Conservation (phyloP, 1,140 invertebrate species). For the Drosophila pallidifrons region DNA sequence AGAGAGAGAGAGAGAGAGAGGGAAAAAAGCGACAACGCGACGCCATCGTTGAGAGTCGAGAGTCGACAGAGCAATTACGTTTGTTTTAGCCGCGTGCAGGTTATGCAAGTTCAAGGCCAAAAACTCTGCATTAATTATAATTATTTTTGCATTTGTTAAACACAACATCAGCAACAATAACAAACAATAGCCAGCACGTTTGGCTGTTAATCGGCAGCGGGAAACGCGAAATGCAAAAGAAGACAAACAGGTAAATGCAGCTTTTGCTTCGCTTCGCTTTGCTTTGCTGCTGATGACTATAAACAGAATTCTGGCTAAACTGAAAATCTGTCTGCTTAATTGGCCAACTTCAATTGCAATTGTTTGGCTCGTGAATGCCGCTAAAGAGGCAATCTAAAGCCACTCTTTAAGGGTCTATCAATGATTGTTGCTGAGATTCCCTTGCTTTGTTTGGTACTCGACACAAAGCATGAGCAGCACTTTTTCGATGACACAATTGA, state of each 20-base stretch:
- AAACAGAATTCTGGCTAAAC: conserved; percentile 4
- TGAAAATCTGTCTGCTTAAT: conserved; percentile 64
- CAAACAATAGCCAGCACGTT: conserved; percentile 48
- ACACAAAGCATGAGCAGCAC: not conserved
- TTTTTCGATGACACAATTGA: not conserved
- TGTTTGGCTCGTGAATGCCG: not conserved
- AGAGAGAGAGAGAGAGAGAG: not conserved
- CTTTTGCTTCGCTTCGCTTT: conserved; percentile 35
- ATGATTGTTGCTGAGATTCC: not conserved
- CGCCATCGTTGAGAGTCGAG: conserved; percentile 29
- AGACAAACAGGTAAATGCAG: conserved; percentile 81
- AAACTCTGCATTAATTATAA: conserved; percentile 82
- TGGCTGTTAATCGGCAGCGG: conserved; percentile 66
- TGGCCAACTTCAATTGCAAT: conserved; percentile 43
- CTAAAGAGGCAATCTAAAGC: too few species aligned
- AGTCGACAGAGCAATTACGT: conserved; percentile 66
- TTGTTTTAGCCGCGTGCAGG: conserved; percentile 55
- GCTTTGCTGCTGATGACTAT: not conserved
- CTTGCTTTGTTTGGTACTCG: not conserved
- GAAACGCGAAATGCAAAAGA: conserved; percentile 67
- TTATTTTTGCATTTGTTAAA: conserved; percentile 82
- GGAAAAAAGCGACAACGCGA: conserved; percentile 29
- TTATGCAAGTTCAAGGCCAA: conserved; percentile 81
- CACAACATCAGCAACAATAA: conserved; percentile 40
- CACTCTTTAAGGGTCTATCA: not conserved